These are phyloP conservation scores for Ormyrus pomaceus DNA, from an alignment of 2,888 invertebrate species.

Conservation along the genomic window DNA sequence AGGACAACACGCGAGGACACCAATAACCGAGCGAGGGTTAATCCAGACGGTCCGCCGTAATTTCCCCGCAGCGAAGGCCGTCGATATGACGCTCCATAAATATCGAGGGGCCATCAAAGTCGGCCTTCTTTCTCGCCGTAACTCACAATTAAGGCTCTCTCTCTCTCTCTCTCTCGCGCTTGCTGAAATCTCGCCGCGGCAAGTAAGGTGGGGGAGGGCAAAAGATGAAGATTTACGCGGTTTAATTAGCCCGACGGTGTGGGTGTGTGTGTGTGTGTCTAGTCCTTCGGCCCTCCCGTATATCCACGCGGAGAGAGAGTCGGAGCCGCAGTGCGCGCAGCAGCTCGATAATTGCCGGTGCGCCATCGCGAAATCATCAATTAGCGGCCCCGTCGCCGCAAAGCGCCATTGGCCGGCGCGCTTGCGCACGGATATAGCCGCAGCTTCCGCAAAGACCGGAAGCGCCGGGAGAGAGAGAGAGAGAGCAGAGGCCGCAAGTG, in stretches of 20 bases:
- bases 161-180: background rate
- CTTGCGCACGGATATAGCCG: constrained; percentile 2
- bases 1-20: constrained; percentile 16
- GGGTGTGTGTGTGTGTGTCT: too few relatives aligned
- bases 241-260: constrained; percentile 47
- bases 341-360: constrained; percentile 49
- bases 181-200: constrained; percentile 40
- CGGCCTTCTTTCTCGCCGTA: constrained; percentile 29
- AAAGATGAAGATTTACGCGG: constrained; percentile 56
- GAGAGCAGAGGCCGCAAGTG: background rate
- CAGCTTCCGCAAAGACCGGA: constrained; percentile 48
- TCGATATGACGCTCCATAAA: constrained; percentile 42
- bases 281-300: background rate
- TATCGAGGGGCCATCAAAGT: constrained; percentile 48
- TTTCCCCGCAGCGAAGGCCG: background rate
- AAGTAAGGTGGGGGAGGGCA: background rate
- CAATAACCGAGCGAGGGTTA: constrained; percentile 46
- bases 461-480: constrained; percentile 4
- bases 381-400: constrained; percentile 35
- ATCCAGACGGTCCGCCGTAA: constrained; percentile 4
- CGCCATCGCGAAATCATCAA: constrained; percentile 40
- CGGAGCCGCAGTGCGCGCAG: background rate
- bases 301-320: background rate
- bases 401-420: background rate
- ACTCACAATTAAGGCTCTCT: constrained; percentile 47